Evolutionary conservation across 2,113 vertebrate genomes (phyloP), one percentile per base, ranked within the genome.

Genomic region (Stegastes partitus): DNA sequence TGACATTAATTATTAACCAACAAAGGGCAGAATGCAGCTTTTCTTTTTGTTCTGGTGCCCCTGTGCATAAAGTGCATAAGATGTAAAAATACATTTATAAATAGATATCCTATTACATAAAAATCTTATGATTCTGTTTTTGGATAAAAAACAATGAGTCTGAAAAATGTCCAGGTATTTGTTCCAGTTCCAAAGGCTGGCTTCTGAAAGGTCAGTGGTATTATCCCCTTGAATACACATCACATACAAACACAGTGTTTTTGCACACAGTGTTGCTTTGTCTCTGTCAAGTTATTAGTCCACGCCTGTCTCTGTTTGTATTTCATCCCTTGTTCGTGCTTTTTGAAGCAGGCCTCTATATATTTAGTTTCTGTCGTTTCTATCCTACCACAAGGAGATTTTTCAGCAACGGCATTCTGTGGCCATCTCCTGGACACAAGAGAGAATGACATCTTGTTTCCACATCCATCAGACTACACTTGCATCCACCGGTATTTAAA

Each of bases 371-470:
- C 25, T 28, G 37, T 31, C 2, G 7, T 15, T 42, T 42, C 39
- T 42, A 11, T 11, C 21, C 15, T 0, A 6, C 2, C 5, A 10
- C 22, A 37, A 22, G 21, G 8, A 21, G 34, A 37, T 55, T 63
- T n/a, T 53, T 57, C 50, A 42, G 3, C 10, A 37, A 8, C 11
- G 54, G 68, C 45, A 59, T 19, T 83, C n/a, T 93, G 26, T 61
- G 34, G 68, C 93, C 93, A 93, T 77, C 91, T 93, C 2, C 56
- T 92, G 94, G 91, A 45, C 51, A 64, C 5, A 61, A 1, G 8
- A 12, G 16, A 31, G 34, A 72, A 78, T 39, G 22, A 80, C 70
- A 87, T 2, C 42, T 22, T 22, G 2, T 22, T 4, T 63, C 10
- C 0, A 19, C 9, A 22, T 49, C 42, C 25, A 4, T n/a, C 8